Percentiles rank a stretch among this genome's conserved stretches.
These are phyloP conservation scores for Holocentrus rufus DNA, from an alignment of 2,797 vertebrate species.

Conservation along the genomic window DNA sequence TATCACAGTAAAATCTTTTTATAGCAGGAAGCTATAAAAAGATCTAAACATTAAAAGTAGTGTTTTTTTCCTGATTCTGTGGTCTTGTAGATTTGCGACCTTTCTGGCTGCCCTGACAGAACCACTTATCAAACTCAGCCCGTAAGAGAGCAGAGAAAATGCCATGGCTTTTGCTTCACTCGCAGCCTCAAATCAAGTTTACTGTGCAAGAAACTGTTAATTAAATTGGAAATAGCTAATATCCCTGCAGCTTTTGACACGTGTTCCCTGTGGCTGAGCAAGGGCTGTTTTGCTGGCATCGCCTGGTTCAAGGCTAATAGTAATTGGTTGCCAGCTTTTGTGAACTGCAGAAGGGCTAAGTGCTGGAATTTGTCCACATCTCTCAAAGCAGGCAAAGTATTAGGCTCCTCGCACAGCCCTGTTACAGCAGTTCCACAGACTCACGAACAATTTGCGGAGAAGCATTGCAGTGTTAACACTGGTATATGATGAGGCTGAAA, in stretches of 20 bases:
- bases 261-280: conserved; percentile 59
- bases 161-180: conserved; percentile 48
- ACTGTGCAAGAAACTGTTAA: conserved; percentile 56
- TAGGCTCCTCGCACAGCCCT: not conserved
- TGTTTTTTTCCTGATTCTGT: conserved; percentile 8
- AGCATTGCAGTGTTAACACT: conserved; percentile 18
- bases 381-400: conserved; percentile 18
- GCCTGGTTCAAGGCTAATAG: conserved; percentile 27
- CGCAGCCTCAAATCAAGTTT: conserved; percentile 56
- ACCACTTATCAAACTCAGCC: conserved; percentile 54
- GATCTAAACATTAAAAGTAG: conserved; percentile 38
- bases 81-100: conserved; percentile 56
- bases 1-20: conserved; percentile 64
- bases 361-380: conserved; percentile 34
- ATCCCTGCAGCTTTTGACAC: conserved; percentile 54
- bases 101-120: conserved; percentile 56
- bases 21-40: conserved; percentile 67
- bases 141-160: conserved; percentile 49
- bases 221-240: conserved; percentile 64
- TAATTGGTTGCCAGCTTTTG: conserved; percentile 63
- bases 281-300: conserved; percentile 43
- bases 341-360: conserved; percentile 26
- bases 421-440: not conserved
- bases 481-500: conserved; percentile 26
- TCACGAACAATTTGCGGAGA: not conserved